Conservation (phyloP, 92 coral and sea anemone genomes). For the Phenganax subtilis region DNA sequence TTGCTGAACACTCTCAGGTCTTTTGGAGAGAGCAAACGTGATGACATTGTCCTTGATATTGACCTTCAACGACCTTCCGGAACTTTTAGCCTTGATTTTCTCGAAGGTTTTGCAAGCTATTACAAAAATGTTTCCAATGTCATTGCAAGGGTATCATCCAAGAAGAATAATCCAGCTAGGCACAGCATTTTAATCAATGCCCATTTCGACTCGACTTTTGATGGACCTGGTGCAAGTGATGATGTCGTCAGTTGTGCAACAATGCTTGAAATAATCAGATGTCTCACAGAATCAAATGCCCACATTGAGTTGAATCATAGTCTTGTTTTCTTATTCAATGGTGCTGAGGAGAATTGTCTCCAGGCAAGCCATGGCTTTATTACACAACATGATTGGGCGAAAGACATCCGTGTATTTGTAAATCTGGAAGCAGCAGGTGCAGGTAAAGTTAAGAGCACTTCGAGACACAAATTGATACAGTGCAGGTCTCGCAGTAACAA, state of each 20-base stretch:
- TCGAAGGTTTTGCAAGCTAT: slow-evolving; percentile 65
- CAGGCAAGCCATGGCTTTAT: slow-evolving; percentile 99
- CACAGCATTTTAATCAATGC: slow-evolving; percentile 75
- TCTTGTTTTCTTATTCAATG: slow-evolving; percentile 82
- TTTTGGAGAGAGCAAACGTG: slow-evolving; percentile 54
- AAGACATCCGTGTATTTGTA: slow-evolving; percentile 68
- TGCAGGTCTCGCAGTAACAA: too few relatives aligned
- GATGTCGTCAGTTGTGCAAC: slow-evolving; percentile 96
- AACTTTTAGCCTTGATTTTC: slow-evolving; percentile 59
- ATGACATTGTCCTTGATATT: slow-evolving; percentile 65
- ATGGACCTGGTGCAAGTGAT: slow-evolving; percentile 83
- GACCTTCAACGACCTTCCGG: slow-evolving; percentile 87
- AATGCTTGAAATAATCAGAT: slow-evolving; percentile 84
- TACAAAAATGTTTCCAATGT: slow-evolving; percentile 80
- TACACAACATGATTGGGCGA: slow-evolving; percentile 87
- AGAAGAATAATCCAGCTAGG: slow-evolving; percentile 56
- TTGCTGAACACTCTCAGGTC: slow-evolving; percentile 54
- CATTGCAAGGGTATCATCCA: slow-evolving; percentile 70
- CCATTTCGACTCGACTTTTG: slow-evolving; percentile 85
- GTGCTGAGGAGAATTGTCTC: slow-evolving; percentile 90
- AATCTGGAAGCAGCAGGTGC: slow-evolving; percentile 98
- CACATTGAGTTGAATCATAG: slow-evolving; percentile 54
- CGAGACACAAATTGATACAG: not conserved
- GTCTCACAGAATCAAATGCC: slow-evolving; percentile 56
- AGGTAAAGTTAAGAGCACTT: slow-evolving; percentile 47